A percentile compares a stretch with the other conserved stretches of the same genome.
Conservation (phyloP, 2,888 invertebrate genomes). For the Corbicula japonica region DNA sequence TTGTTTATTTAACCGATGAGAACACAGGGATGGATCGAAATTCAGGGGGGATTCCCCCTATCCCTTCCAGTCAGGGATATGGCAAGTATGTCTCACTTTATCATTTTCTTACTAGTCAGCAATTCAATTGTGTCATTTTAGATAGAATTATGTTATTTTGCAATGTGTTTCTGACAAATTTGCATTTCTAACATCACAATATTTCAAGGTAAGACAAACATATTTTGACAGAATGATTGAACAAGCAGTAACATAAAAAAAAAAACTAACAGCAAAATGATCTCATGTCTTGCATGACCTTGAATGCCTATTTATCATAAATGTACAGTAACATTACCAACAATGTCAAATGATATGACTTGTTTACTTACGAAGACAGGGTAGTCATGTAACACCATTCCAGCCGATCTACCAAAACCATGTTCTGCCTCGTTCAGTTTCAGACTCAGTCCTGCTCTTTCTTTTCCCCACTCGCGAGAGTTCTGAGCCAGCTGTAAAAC, state of each 20-base stretch:
- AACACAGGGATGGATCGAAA: no score
- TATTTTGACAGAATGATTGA: background rate
- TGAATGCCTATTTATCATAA: background rate
- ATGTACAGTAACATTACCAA: background rate
- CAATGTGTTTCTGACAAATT: background rate
- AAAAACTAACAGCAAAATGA: background rate
- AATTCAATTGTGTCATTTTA: no score
- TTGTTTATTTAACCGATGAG: no score
- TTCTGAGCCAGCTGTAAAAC: slow-evolving; percentile 81
- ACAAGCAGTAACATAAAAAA: background rate
- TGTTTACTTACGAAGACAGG: slow-evolving; percentile 73
- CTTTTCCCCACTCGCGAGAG: slow-evolving; percentile 84
- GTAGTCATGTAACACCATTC: slow-evolving; percentile 81
- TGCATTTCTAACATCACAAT: slow-evolving; percentile 9
- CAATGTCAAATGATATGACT: background rate
- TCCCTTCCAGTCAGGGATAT: no score
- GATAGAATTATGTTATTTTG: background rate
- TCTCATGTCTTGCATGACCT: background rate
- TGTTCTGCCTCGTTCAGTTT: slow-evolving; percentile 83
- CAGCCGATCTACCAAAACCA: slow-evolving; percentile 78
- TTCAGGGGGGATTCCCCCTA: no score
- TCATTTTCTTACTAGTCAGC: no score
- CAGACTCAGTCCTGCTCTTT: slow-evolving; percentile 81
- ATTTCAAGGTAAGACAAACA: background rate
- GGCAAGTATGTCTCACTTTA: no score